Percentiles rank a stretch among this genome's conserved stretches.
These are phyloP conservation scores for Vespertilio murinus DNA, from an alignment of 2,797 vertebrate species.

Conservation along the genomic window DNA sequence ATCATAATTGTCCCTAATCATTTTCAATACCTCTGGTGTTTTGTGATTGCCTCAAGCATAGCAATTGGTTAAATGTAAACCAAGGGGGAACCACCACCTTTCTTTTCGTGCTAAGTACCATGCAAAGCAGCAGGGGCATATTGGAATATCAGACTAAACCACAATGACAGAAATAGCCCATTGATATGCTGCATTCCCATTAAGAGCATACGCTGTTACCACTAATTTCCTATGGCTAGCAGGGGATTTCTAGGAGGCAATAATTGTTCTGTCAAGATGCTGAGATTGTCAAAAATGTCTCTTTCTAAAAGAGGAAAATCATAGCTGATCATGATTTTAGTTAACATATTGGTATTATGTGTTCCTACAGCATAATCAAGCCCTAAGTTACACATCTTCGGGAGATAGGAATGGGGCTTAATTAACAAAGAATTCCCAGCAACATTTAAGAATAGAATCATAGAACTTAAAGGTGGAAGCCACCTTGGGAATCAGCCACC, in stretches of 20 bases:
- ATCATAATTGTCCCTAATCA: conserved; percentile 80
- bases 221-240: conserved; percentile 61
- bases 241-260: conserved; percentile 47
- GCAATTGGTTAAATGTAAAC: conserved; percentile 78
- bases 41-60: conserved; percentile 78
- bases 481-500: neutral
- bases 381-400: neutral
- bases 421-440: conserved; percentile 26
- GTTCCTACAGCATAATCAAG: neutral
- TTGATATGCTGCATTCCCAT: conserved; percentile 64
- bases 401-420: neutral
- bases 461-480: conserved; percentile 6
- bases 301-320: conserved; percentile 38
- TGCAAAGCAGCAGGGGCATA: conserved; percentile 65
- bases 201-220: conserved; percentile 35
- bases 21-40: conserved; percentile 78
- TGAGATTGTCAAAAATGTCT: conserved; percentile 57
- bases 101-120: conserved; percentile 46
- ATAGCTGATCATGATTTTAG: conserved; percentile 57
- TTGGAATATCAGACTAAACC: conserved; percentile 64
- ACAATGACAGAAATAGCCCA: conserved; percentile 68
- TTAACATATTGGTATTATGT: conserved; percentile 25
- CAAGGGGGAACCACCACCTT: neutral
- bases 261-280: conserved; percentile 63
- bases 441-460: neutral